These are phyloP conservation scores for Rhamnusium bicolor DNA, from an alignment of 2,888 invertebrate species.

Conservation along the genomic window DNA sequence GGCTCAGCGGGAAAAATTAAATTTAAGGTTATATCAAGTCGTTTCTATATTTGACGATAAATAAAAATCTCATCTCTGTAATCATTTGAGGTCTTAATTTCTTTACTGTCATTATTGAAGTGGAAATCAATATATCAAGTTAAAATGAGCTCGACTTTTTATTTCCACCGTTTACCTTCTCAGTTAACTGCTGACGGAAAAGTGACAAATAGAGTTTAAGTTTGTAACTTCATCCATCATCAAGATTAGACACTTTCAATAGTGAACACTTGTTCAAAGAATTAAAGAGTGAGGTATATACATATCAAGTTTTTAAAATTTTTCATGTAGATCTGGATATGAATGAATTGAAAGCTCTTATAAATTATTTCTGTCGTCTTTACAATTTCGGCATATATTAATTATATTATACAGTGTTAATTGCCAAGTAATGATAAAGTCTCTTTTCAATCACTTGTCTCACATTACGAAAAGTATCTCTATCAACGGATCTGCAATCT, in stretches of 20 bases:
- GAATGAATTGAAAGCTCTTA: background rate
- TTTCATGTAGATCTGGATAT: no score
- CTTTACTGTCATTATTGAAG: background rate
- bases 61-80: no score
- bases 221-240: slow-evolving; percentile 11
- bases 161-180: background rate
- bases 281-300: background rate
- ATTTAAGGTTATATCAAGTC: no score
- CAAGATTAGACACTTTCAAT: slow-evolving; percentile 16
- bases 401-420: no score
- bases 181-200: background rate
- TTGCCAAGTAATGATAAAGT: no score
- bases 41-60: no score
- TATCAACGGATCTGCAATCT: no score
- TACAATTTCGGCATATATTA: no score
- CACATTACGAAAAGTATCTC: no score
- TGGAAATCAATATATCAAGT: slow-evolving; percentile 6
- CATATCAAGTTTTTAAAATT: background rate
- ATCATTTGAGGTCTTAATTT: background rate
- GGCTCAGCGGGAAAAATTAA: no score
- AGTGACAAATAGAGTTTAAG: slow-evolving; percentile 10
- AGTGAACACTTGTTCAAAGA: slow-evolving; percentile 11
- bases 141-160: slow-evolving; percentile 3
- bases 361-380: no score
- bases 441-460: no score